Conservation (phyloP, 1,140 invertebrate genomes). For the Heterodera carotae region DNA sequence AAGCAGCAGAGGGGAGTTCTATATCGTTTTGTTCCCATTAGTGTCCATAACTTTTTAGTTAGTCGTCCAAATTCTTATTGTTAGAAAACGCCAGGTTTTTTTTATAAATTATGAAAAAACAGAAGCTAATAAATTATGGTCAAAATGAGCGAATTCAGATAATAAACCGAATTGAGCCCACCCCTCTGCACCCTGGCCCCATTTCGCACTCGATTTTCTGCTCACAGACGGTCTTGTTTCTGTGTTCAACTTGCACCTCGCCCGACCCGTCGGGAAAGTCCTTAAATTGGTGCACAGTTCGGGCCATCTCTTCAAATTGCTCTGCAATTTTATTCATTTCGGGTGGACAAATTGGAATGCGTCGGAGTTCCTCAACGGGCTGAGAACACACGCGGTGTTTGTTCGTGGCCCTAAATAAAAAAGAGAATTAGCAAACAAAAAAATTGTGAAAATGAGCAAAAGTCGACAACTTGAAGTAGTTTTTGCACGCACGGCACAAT, state of each 20-base stretch:
- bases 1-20: too few relatives aligned
- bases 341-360: conserved; percentile 31
- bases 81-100: too few relatives aligned
- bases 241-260: conserved; percentile 28
- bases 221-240: conserved; percentile 26
- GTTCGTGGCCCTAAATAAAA: conserved; percentile 31
- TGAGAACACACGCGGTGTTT: conserved; percentile 36
- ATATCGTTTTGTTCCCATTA: too few relatives aligned
- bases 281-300: conserved; percentile 21
- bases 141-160: background rate
- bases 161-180: background rate
- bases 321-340: conserved; percentile 38
- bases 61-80: too few relatives aligned
- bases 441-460: background rate
- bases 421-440: background rate
- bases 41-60: too few relatives aligned
- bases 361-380: background rate
- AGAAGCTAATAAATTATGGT: too few relatives aligned
- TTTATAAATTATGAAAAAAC: too few relatives aligned
- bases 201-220: conserved; percentile 12
- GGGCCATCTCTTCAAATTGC: conserved; percentile 34
- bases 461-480: conserved; percentile 37
- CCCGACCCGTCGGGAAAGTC: conserved; percentile 36
- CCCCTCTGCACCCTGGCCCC: too few relatives aligned
- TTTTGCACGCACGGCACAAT: conserved; percentile 40